Percentiles rank a stretch among this genome's conserved stretches.
Conservation (phyloP, 2,888 invertebrate genomes). For the Heliconius cydno region DNA sequence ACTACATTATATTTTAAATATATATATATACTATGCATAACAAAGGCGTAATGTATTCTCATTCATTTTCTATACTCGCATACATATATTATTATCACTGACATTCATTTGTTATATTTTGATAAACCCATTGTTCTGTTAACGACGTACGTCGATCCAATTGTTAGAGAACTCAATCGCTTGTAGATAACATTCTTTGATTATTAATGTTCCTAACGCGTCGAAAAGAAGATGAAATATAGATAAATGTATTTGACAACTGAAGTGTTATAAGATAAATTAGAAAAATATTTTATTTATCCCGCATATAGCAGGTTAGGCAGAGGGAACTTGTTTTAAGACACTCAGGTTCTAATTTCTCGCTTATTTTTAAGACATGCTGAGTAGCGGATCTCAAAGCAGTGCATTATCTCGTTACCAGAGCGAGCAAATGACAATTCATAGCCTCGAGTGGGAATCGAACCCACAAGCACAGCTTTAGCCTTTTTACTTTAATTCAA, state of each 20-base stretch:
- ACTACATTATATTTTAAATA: no score
- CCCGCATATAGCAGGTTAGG: no score
- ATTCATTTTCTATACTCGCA: no score
- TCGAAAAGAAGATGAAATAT: background rate
- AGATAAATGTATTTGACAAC: background rate
- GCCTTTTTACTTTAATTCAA: background rate
- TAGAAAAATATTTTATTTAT: background rate
- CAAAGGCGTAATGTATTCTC: no score
- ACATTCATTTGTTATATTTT: constrained; percentile 37
- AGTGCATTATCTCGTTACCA: background rate
- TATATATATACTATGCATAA: no score
- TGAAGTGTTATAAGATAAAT: background rate
- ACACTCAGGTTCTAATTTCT: no score
- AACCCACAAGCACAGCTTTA: background rate
- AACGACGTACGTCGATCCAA: constrained; percentile 29
- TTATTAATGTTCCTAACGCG: constrained; percentile 15
- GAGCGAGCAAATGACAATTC: background rate
- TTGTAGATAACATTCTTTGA: constrained; percentile 13
- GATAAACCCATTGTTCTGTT: constrained; percentile 23
- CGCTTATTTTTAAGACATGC: background rate
- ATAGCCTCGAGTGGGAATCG: no score
- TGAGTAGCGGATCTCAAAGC: background rate
- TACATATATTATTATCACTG: background rate
- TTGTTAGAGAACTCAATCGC: constrained; percentile 14
- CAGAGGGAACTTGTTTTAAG: no score